Evolutionary conservation across 2,797 vertebrate genomes (phyloP), one percentile per base, ranked within the genome.

Genomic region (Vespertilio murinus): DNA sequence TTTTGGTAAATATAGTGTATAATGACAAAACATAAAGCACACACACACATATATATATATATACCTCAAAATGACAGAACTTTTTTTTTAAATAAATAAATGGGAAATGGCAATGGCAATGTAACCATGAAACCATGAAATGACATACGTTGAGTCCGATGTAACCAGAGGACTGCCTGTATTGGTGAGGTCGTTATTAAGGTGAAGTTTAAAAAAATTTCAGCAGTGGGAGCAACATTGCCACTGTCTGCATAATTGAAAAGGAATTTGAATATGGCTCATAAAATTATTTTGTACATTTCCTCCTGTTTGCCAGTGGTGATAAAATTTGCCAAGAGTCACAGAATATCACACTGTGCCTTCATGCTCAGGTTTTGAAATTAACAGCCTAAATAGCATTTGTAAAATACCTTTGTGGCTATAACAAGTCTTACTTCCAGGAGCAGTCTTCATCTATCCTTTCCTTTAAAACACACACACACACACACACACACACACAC

Each of bases 291-390:
- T 92, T 78, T 77, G 23, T 80, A 47, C 3, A 28, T 82, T 78
- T 86, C 42, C 64, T 86, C 54, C 64, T 56, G 8, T 85, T 93
- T 95, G 75, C 65, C 38, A 86, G 10, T 30, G n/a, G 61, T 65
- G 61, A 78, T 86, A 65, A 88, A 83, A 84, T 75, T 93, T 96
- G 70, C 83, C 69, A 73, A 88, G 82, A 91, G 74, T 70, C 79
- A 78, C 12, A 74, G 78, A 90, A 45, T 75, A 45, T 73, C 47
- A 10, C 74, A 20, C 22, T 52, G 9, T 80, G 73, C 20, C n/a
- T 95, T 88, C 93, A 5, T 73, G 78, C 69, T 20, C 73, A 40
- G n/a, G 30, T 74, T 90, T 42, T 64, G 56, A 88, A 88, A 73
- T 94, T 91, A 95, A 79, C 25, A 30, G 33, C 23, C 30, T 78